Conservation (phyloP, 2,888 invertebrate genomes). For the Ischnus inquisitorius region DNA sequence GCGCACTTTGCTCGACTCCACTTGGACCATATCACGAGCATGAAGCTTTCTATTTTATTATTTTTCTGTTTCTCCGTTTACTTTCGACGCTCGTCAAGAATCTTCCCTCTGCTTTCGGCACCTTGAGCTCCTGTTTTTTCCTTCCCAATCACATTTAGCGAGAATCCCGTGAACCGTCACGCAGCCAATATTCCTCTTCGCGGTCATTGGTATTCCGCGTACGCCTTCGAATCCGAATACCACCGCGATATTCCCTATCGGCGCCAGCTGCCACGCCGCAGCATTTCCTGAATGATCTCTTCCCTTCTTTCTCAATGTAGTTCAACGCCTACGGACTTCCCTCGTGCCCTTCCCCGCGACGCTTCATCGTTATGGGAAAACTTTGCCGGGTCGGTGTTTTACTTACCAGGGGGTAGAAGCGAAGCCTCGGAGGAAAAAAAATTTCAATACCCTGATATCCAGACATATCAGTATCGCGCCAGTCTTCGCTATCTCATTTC, state of each 20-base stretch:
- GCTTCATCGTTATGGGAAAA: slow-evolving; percentile 69
- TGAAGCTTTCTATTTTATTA: neutral
- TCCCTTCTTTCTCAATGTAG: slow-evolving; percentile 55
- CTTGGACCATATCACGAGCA: neutral
- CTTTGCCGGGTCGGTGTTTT: slow-evolving; percentile 51
- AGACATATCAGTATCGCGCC: slow-evolving; percentile 9
- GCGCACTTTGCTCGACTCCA: too few relatives aligned
- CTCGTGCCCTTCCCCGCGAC: neutral
- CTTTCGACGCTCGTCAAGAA: neutral
- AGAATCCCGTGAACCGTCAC: neutral
- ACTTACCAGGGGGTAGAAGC: slow-evolving; percentile 33
- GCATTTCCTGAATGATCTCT: slow-evolving; percentile 67
- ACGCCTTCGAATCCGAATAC: slow-evolving; percentile 58
- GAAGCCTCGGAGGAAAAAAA: slow-evolving; percentile 30
- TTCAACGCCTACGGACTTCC: slow-evolving; percentile 49
- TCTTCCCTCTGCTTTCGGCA: neutral
- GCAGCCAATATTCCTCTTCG: slow-evolving; percentile 38
- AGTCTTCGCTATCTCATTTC: slow-evolving; percentile 28
- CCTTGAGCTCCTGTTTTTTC: neutral
- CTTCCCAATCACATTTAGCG: slow-evolving; percentile 49
- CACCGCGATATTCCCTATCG: slow-evolving; percentile 62
- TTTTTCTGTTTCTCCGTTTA: neutral
- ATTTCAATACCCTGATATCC: slow-evolving; percentile 31
- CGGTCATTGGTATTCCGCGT: slow-evolving; percentile 68
- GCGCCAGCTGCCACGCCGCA: slow-evolving; percentile 64